Evolutionary conservation across 2,888 invertebrate genomes (phyloP).

Genomic region (Uropetala carovei): DNA sequence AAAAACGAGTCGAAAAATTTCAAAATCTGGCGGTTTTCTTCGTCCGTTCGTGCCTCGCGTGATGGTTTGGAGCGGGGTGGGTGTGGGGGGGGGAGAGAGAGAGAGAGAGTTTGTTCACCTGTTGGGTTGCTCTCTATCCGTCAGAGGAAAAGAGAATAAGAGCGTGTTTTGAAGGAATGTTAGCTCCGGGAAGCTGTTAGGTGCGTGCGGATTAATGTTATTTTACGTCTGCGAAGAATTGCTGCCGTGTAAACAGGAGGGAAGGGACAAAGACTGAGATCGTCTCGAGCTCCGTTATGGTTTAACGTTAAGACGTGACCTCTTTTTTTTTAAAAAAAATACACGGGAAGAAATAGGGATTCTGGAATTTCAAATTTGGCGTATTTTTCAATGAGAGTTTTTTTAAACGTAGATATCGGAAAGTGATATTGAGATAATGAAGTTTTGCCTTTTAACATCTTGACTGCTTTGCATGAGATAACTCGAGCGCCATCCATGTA

Average conservation of each 20-base stretch:
- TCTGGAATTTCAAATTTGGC: too few species aligned
- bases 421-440: too few species aligned
- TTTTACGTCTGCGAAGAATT: neutral
- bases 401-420: too few species aligned
- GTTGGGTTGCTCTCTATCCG: neutral
- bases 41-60: neutral
- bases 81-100: neutral
- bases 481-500: too few species aligned
- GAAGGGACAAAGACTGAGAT: neutral
- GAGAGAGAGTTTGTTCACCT: constrained; percentile 5
- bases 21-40: neutral
- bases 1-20: neutral
- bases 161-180: neutral
- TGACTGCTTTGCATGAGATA: too few species aligned
- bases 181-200: neutral
- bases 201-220: neutral
- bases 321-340: too few species aligned
- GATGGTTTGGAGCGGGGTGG: neutral
- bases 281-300: neutral
- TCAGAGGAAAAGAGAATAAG: neutral
- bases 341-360: too few species aligned
- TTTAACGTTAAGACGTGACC: too few species aligned
- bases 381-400: too few species aligned
- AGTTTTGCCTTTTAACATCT: too few species aligned
- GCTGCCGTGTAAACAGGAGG: neutral